phyloP scores from a whole-genome alignment of 2,888 invertebrate species.

The Leptogaster cylindrica region DNA sequence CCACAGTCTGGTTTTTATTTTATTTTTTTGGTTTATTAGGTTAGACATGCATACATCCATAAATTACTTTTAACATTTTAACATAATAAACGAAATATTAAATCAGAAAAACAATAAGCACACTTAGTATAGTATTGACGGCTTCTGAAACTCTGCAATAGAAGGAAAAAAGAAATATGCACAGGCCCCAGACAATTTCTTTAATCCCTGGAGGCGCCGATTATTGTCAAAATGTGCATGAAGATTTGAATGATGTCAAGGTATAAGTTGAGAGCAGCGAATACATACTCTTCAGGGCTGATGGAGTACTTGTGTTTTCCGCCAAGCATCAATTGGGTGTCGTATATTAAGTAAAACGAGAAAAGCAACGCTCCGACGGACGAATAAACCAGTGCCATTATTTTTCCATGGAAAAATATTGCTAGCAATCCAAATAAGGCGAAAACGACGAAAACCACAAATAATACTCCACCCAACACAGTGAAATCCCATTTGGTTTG shows the following conservation, averaged over 20 bases:
- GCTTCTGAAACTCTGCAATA: no score
- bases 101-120: no score
- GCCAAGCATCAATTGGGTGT: constrained; percentile 41
- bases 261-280: constrained; percentile 84
- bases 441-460: constrained; percentile 73
- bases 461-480: constrained; percentile 73
- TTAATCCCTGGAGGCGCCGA: not conserved
- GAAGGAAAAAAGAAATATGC: no score
- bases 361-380: constrained; percentile 70
- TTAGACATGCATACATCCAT: no score
- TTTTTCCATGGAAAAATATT: constrained; percentile 65
- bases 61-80: no score
- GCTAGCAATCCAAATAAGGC: constrained; percentile 75
- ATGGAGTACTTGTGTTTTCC: constrained; percentile 81
- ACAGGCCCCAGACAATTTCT: no score
- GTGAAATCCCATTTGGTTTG: constrained; percentile 87
- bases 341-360: constrained; percentile 38
- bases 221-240: constrained; percentile 72
- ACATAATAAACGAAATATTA: no score
- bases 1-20: no score
- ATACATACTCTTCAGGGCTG: constrained; percentile 89
- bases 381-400: constrained; percentile 74
- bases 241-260: constrained; percentile 85
- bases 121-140: no score
- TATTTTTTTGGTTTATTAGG: no score